Conservation (phyloP, 1,140 invertebrate species). For the Tetraneura akinire region DNA sequence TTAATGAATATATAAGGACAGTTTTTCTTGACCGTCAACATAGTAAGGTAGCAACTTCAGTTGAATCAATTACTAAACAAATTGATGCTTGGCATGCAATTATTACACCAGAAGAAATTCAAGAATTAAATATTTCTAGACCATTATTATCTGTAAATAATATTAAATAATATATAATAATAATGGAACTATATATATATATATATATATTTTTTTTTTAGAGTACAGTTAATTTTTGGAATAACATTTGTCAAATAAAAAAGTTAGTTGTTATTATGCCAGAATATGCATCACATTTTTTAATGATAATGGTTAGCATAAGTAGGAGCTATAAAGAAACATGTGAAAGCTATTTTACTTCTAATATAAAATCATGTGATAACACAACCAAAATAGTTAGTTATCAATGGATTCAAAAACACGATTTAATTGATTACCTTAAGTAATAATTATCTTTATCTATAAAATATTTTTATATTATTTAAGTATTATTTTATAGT, state of each 20-base stretch:
- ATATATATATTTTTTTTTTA: slow-evolving; percentile 58
- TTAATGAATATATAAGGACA: slow-evolving; percentile 76
- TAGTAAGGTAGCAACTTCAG: slow-evolving; percentile 64
- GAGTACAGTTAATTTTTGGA: slow-evolving; percentile 74
- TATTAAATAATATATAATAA: slow-evolving; percentile 38
- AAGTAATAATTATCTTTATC: slow-evolving; percentile 64
- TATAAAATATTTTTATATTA: background rate
- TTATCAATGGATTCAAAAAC: slow-evolving; percentile 89
- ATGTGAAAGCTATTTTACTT: slow-evolving; percentile 73
- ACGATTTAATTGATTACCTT: slow-evolving; percentile 88
- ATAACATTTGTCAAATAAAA: slow-evolving; percentile 70
- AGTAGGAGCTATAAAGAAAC: slow-evolving; percentile 76
- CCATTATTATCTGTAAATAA: slow-evolving; percentile 70
- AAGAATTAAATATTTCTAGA: slow-evolving; percentile 65
- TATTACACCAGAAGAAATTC: slow-evolving; percentile 69
- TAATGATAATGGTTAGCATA: slow-evolving; percentile 70
- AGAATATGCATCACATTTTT: slow-evolving; percentile 70
- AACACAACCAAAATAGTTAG: slow-evolving; percentile 81
- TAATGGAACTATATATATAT: background rate
- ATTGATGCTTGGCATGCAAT: slow-evolving; percentile 74
- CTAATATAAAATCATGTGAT: slow-evolving; percentile 77
- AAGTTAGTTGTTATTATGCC: slow-evolving; percentile 73
- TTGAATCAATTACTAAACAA: slow-evolving; percentile 72
- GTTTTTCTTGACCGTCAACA: slow-evolving; percentile 68
- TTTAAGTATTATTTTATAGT: background rate